phyloP scores from a whole-genome alignment of 2,888 invertebrate genomes.

The Aromia moschata region DNA sequence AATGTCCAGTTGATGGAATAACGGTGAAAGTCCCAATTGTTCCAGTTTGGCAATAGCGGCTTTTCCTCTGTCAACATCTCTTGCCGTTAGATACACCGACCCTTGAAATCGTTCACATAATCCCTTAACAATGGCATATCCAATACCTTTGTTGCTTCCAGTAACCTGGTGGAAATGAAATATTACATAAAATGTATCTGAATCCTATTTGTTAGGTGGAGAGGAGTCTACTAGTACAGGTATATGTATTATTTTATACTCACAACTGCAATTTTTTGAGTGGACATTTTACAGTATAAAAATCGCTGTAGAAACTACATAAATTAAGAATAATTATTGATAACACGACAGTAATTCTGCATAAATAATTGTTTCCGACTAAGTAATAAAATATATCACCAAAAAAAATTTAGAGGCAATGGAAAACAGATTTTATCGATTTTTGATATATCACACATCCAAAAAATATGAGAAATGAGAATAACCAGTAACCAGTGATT shows the following conservation, averaged over 20 bases:
- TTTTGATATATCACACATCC: no score
- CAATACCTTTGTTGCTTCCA: conserved; percentile 77
- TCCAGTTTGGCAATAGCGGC: conserved; percentile 70
- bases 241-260: conserved; percentile 13
- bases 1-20: conserved; percentile 77
- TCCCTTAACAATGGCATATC: conserved; percentile 73
- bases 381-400: no score
- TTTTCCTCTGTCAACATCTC: conserved; percentile 68
- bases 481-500: no score
- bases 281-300: conserved; percentile 31
- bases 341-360: no score
- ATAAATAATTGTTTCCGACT: no score
- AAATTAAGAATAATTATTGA: no score
- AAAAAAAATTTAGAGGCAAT: no score
- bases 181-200: neutral
- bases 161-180: conserved; percentile 65
- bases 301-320: no score
- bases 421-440: no score
- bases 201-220: no score
- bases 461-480: no score
- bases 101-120: conserved; percentile 74
- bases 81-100: conserved; percentile 75
- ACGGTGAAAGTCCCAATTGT: conserved; percentile 65
- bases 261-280: conserved; percentile 47
- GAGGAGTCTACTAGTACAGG: no score